phyloP scores from a whole-genome alignment of 1,140 invertebrate species.

The Nasonia giraulti region DNA sequence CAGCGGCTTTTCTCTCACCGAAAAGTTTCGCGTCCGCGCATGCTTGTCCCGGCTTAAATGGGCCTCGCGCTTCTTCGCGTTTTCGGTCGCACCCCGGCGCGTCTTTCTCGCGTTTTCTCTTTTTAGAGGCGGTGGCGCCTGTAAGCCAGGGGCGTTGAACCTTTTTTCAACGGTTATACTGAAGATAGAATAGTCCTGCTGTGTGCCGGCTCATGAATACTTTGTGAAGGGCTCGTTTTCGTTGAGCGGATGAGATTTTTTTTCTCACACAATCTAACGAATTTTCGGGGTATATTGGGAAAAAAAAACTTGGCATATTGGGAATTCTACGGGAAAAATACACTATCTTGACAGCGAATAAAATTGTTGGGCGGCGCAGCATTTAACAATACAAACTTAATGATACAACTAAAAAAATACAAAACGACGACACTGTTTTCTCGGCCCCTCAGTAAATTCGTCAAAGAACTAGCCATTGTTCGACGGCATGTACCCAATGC shows the following conservation, averaged over 20 bases:
- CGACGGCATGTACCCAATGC: too few relatives aligned
- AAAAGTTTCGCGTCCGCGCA: conserved; percentile 5
- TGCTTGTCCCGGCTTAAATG: conserved; percentile 6
- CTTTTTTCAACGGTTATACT: background rate
- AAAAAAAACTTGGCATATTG: too few relatives aligned
- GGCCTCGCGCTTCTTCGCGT: background rate
- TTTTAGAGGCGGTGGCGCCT: background rate
- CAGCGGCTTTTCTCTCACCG: conserved; percentile 17
- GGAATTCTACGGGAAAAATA: too few relatives aligned
- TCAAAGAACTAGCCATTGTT: too few relatives aligned
- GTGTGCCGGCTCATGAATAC: background rate
- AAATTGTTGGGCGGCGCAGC: too few relatives aligned
- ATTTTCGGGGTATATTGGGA: too few relatives aligned
- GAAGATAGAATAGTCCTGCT: background rate
- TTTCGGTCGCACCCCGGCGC: background rate
- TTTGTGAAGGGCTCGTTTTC: background rate
- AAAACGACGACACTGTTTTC: too few relatives aligned
- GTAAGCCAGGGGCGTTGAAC: background rate
- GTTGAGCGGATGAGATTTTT: background rate
- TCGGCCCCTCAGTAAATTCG: too few relatives aligned
- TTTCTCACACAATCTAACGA: background rate
- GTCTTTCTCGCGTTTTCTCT: background rate
- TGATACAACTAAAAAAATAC: too few relatives aligned
- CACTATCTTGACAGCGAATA: too few relatives aligned
- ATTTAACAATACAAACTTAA: too few relatives aligned